These are phyloP conservation scores for Barbus barbus DNA, from an alignment of 2,113 vertebrate genomes.

Conservation along the genomic window DNA sequence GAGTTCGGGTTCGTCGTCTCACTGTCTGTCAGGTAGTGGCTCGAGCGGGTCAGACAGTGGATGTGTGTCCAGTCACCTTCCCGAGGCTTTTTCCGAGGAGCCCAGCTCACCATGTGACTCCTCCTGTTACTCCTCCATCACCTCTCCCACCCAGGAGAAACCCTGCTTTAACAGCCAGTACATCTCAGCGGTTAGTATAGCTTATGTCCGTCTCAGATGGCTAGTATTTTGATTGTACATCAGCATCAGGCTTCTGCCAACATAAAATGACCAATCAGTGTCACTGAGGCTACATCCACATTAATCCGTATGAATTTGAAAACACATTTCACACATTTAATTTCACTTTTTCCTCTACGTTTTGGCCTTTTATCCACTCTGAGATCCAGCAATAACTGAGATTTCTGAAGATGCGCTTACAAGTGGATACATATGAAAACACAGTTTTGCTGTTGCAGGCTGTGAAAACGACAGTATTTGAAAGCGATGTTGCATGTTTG, in stretches of 20 bases:
- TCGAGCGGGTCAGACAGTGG: conserved; percentile 92
- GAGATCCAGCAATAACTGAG: too few species aligned
- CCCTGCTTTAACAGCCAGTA: conserved; percentile 75
- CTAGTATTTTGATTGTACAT: neutral
- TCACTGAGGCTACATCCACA: too few species aligned
- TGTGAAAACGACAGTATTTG: too few species aligned
- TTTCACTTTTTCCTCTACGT: too few species aligned
- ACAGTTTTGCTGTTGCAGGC: too few species aligned
- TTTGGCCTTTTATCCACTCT: too few species aligned
- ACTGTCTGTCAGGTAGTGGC: conserved; percentile 83
- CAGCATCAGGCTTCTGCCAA: neutral
- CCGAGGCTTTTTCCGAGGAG: conserved; percentile 81
- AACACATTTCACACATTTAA: too few species aligned
- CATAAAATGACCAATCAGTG: neutral
- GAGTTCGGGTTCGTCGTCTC: conserved; percentile 88
- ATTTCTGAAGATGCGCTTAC: too few species aligned
- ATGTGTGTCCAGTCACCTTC: conserved; percentile 83
- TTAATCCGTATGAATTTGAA: too few species aligned
- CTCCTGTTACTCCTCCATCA: conserved; percentile 54
- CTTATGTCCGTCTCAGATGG: neutral
- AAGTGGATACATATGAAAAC: too few species aligned
- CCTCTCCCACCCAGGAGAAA: conserved; percentile 63
- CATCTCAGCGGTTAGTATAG: conserved; percentile 80
- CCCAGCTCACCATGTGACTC: conserved; percentile 62
- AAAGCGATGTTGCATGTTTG: too few species aligned